Evolutionary conservation across 2,797 vertebrate species (phyloP), one percentile per base, ranked within the genome.

Genomic region (Betta splendens): DNA sequence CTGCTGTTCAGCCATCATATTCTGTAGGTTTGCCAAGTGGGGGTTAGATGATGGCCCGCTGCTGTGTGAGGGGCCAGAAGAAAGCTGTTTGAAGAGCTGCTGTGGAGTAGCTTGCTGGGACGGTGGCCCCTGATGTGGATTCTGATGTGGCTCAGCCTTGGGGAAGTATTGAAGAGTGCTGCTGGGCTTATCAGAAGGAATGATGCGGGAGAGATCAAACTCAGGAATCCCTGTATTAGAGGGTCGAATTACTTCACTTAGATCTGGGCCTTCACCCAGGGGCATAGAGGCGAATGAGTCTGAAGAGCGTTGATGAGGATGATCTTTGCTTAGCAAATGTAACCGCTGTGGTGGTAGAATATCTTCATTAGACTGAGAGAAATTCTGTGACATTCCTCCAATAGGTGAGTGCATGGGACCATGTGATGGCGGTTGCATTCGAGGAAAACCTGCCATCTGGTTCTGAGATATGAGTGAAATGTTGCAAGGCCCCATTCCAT

Each of bases 131-230:
- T 89, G 90, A 50, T 91, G 89, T 35, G 32, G 85, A 69, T 87
- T 85, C 45, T 47, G 94, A 86, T 51, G 90, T 55, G 77, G 81
- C 42, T 91, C 89, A 0, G 80, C 94, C 85, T 98, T 98, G 53
- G 98, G 98, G 80, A 99, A 99, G 90, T 99, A 99, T 90, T 98
- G 96, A 72, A 99, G 92, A 38, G 97, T 99, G 93, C 96, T 98
- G 85, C 97, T 99, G 47, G 98, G 98, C 80, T 98, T 98, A 90
- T 99, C 98, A 0, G 97, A 94, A 0, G 98, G 98, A 92, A 99
- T 99, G 92, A 99, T 99, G 72, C 96, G 92, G 20, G 97, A 99
- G 23, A 99, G 91, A 85, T 99, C 97, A 40, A 99, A 99, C 84
- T 99, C 96, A 0, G 97, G 98, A 85, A 99, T 98, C 15, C 98